Evolutionary conservation across 2,797 vertebrate genomes (phyloP).

Genomic region (Malacoctenus gilli): DNA sequence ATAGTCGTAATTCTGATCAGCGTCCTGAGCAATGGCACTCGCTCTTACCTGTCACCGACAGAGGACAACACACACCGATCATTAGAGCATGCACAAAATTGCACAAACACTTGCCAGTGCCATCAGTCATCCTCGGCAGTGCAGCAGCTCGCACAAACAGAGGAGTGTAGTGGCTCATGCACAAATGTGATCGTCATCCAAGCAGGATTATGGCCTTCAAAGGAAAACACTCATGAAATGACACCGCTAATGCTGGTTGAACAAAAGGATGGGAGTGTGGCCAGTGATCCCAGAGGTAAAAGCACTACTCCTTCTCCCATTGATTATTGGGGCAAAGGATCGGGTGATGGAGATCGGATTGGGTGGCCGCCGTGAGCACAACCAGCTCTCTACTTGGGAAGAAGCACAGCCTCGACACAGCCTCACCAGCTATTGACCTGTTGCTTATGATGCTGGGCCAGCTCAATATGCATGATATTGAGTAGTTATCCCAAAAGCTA

Average conservation of each 20-base stretch:
- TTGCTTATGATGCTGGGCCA: slow-evolving; percentile 76
- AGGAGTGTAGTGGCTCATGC: too few species aligned
- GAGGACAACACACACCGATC: slow-evolving; percentile 60
- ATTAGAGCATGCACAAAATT: slow-evolving; percentile 63
- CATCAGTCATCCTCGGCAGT: too few species aligned
- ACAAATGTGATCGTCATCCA: too few species aligned
- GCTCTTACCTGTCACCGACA: slow-evolving; percentile 87
- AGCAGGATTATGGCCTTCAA: slow-evolving; percentile 35
- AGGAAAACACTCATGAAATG: slow-evolving; percentile 18
- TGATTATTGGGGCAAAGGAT: slow-evolving; percentile 59
- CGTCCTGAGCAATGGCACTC: slow-evolving; percentile 96
- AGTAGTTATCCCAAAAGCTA: slow-evolving; percentile 63
- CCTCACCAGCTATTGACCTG: slow-evolving; percentile 79
- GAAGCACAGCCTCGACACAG: slow-evolving; percentile 65
- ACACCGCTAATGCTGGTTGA: slow-evolving; percentile 52
- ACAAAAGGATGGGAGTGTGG: slow-evolving; percentile 58
- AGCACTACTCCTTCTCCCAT: slow-evolving; percentile 63
- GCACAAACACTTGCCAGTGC: slow-evolving; percentile 53
- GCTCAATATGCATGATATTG: slow-evolving; percentile 77
- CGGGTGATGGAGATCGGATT: slow-evolving; percentile 51
- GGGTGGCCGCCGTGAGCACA: slow-evolving; percentile 61
- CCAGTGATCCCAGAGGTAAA: slow-evolving; percentile 67
- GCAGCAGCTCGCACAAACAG: slow-evolving; percentile 1
- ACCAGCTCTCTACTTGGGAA: slow-evolving; percentile 60
- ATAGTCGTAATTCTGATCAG: slow-evolving; percentile 98